phyloP scores from a whole-genome alignment of 1,140 invertebrate species.

The Drosophila baimaii region DNA sequence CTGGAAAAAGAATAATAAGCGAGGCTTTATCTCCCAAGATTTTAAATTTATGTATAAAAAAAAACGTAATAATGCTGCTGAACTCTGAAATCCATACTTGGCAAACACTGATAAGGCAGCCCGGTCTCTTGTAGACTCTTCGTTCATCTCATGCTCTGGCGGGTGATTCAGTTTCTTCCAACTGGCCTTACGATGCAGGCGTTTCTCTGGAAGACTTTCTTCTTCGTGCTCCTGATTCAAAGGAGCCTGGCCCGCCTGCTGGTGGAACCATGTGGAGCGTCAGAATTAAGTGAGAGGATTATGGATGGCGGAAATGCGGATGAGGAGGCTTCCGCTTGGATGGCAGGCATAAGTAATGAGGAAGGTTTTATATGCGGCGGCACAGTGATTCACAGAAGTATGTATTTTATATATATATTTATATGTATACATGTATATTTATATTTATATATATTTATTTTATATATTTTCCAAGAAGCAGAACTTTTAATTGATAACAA shows the following conservation, averaged over 20 bases:
- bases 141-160: not conserved
- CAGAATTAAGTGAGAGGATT: fast-evolving
- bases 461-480: not conserved
- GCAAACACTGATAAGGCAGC: not conserved
- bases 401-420: constrained; percentile 1
- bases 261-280: not conserved
- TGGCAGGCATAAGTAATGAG: not conserved
- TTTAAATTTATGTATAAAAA: too few relatives aligned
- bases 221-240: not conserved
- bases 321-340: not conserved
- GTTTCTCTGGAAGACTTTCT: not conserved
- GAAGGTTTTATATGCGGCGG: not conserved
- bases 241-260: not conserved
- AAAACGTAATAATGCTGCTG: too few relatives aligned
- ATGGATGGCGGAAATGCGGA: not conserved
- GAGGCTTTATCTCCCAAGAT: too few relatives aligned
- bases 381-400: constrained; percentile 16
- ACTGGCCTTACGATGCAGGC: not conserved
- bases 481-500: not conserved
- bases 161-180: not conserved
- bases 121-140: too few relatives aligned
- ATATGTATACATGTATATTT: too few relatives aligned
- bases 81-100: too few relatives aligned
- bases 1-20: too few relatives aligned
- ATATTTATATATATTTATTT: too few relatives aligned